Base-by-base conservation (phyloP, 1,140 invertebrate genomes). In the Forficula auricularia region DNA sequence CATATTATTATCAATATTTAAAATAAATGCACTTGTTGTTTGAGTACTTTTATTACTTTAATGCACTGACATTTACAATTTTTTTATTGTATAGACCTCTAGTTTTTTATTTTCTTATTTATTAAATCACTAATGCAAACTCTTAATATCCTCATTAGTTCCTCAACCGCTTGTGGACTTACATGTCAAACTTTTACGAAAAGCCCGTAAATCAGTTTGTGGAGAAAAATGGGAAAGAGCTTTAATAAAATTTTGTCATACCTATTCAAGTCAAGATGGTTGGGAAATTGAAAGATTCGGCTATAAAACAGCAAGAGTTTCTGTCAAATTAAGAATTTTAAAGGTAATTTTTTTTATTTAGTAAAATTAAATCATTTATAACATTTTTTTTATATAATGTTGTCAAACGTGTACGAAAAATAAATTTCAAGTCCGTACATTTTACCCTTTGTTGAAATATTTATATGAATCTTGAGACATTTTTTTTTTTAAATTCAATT, bases 261-360 rank as follows among this genome's bases (percentile, higher is more conserved):
- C 76, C 30, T 90, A 87, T 57, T 82, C 78, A 34, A 73, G 79
- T 48, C 80, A 89, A 55, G 91, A 96, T 73, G 89, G 82, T 44
- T 95, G 89, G 89, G 89, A 96, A 67, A 68, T 97, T 36, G 92
- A 96, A 62, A 70, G 86, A 47, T 91, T 91, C 72, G 90, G 91
- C 30, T 98, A 94, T 61, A 88, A 87, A 57, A 88, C 92, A 65
- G 76, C 86, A 47, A 82, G 82, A 52, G 64, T 88, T 33, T 71
- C 75, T 53, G 78, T 90, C 4, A 95, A 95, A 69, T 67, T 96
- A 46, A 71, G 80, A 48, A 70, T 94, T 50, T 69, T 97, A 35
- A 92, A 94, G 73, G 77, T 77, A 66, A 51, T 37, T 30, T 37
- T 46, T 19, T 40, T 36, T 19, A 19, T 19, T 6, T 36, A 27